These are phyloP conservation scores for Yponomeuta cagnagella DNA, from an alignment of 2,888 invertebrate species.

Conservation along the genomic window DNA sequence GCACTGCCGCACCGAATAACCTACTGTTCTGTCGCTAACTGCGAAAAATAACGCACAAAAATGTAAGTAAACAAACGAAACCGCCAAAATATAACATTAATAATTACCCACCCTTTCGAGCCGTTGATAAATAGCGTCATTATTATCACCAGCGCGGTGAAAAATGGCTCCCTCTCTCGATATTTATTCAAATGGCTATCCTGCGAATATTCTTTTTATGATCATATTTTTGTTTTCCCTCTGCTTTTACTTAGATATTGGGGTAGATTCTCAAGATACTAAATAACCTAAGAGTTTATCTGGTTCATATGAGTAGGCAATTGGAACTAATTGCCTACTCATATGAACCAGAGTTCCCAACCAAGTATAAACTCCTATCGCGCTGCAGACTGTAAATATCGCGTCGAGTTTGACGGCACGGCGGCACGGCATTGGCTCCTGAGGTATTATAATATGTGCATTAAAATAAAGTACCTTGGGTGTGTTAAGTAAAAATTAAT, in stretches of 20 bases:
- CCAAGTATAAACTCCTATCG: too few species aligned
- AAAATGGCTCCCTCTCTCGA: slow-evolving; percentile 61
- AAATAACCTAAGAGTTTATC: not conserved
- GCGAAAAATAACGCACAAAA: slow-evolving; percentile 57
- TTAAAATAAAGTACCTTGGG: not conserved
- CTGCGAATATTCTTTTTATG: slow-evolving; percentile 50
- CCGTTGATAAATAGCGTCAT: slow-evolving; percentile 71
- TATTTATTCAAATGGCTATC: slow-evolving; percentile 66
- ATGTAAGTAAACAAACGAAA: slow-evolving; percentile 62
- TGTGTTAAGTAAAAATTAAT: slow-evolving; percentile 6
- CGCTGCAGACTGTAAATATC: too few species aligned
- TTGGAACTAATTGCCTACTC: not conserved
- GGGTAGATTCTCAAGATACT: not conserved
- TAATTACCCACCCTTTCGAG: slow-evolving; percentile 70
- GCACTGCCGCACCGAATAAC: slow-evolving; percentile 59
- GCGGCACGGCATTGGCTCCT: too few species aligned
- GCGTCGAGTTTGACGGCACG: too few species aligned
- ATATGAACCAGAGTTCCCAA: not conserved
- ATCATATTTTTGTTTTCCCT: slow-evolving; percentile 32
- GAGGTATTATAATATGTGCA: slow-evolving; percentile 4
- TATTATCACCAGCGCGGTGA: slow-evolving; percentile 66
- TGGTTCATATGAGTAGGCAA: too few species aligned
- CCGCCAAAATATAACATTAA: slow-evolving; percentile 64
- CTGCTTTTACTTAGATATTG: slow-evolving; percentile 17
- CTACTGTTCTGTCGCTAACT: slow-evolving; percentile 56